Conservation (phyloP, 2,113 vertebrate genomes). For the Origma solitaria region DNA sequence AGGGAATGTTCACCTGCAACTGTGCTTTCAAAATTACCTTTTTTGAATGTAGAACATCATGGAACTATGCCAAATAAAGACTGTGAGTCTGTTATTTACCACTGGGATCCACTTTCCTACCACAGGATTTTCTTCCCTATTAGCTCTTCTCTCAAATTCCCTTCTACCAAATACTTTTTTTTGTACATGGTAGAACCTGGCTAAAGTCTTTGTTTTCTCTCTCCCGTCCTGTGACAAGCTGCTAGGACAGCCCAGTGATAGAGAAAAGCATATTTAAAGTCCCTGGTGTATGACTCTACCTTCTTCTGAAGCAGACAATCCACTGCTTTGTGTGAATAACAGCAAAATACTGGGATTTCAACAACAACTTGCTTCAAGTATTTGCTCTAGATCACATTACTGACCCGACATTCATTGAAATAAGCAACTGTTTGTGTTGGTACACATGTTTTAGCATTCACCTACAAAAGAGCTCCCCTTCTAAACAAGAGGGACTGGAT, state of each 20-base stretch:
- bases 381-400: slow-evolving; percentile 19
- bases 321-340: neutral
- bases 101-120: neutral
- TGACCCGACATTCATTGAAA: neutral
- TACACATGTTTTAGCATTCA: neutral
- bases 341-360: neutral
- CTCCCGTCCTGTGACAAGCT: neutral
- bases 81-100: neutral
- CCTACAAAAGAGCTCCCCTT: slow-evolving; percentile 14
- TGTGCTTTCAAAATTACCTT: neutral
- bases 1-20: neutral
- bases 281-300: neutral
- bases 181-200: neutral
- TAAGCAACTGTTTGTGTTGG: slow-evolving; percentile 12
- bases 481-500: neutral
- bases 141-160: neutral
- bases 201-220: neutral
- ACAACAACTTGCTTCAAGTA: neutral
- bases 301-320: neutral
- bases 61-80: neutral
- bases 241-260: neutral
- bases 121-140: neutral
- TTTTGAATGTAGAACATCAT: neutral
- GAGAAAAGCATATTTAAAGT: neutral
- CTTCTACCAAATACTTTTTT: neutral